These are phyloP conservation scores for Druon quercuslanigerum DNA, from an alignment of 1,140 invertebrate species.

Conservation along the genomic window DNA sequence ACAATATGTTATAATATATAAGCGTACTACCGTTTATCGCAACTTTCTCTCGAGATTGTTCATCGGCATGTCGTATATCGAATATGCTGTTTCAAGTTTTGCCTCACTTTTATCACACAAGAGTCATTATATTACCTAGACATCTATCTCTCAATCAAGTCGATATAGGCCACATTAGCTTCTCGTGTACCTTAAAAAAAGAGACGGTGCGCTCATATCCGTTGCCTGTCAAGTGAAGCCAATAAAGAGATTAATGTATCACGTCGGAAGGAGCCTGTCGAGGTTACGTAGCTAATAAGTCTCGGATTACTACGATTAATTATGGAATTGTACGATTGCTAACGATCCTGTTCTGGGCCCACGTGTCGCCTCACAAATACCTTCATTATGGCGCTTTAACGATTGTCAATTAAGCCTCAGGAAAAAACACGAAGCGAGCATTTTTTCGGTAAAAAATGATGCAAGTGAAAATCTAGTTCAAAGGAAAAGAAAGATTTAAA, in stretches of 20 bases:
- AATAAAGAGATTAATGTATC: slow-evolving; percentile 43
- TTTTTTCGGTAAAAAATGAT: background rate
- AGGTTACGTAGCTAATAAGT: slow-evolving; percentile 38
- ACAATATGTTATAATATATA: background rate
- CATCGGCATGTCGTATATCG: background rate
- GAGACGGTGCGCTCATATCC: slow-evolving; percentile 19
- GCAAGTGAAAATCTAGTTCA: slow-evolving; percentile 1
- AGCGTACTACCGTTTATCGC: background rate
- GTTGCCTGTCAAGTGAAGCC: slow-evolving; percentile 33
- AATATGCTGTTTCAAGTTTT: background rate
- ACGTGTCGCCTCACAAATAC: slow-evolving; percentile 24
- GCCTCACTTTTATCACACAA: background rate
- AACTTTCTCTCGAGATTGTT: background rate
- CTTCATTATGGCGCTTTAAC: slow-evolving; percentile 20
- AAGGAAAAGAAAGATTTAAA: slow-evolving; percentile 1
- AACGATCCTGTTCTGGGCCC: slow-evolving; percentile 34
- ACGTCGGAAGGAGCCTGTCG: slow-evolving; percentile 28
- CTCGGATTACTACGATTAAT: slow-evolving; percentile 46
- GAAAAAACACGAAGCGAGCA: slow-evolving; percentile 4
- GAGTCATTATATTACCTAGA: slow-evolving; percentile 24
- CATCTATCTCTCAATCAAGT: background rate
- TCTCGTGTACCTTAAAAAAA: slow-evolving; percentile 22
- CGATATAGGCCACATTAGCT: slow-evolving; percentile 25
- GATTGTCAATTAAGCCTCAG: slow-evolving; percentile 23
- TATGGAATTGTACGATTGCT: slow-evolving; percentile 39